phyloP scores from a whole-genome alignment of 2,888 invertebrate genomes.

The Acanthosoma haemorrhoidale region DNA sequence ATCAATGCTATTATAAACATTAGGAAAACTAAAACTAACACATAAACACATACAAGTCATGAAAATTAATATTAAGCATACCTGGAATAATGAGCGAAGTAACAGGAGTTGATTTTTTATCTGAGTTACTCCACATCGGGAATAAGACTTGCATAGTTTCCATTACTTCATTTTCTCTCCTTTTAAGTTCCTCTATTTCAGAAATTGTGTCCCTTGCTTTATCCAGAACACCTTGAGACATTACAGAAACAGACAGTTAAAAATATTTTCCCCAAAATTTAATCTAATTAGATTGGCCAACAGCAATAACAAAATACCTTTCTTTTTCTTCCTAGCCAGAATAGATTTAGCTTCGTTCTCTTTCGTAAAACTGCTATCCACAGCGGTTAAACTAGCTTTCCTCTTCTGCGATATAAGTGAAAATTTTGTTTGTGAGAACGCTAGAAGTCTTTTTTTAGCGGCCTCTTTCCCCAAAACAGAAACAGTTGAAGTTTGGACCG shows the following conservation, averaged over 20 bases:
- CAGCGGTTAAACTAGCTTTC: slow-evolving; percentile 22
- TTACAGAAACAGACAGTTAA: too few relatives aligned
- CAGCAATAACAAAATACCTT: slow-evolving; percentile 13
- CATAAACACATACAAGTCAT: too few relatives aligned
- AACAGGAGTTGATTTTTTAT: not conserved
- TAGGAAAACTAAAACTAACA: too few relatives aligned
- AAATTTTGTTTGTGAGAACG: slow-evolving; percentile 46
- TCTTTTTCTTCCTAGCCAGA: slow-evolving; percentile 29
- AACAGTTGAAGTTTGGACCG: slow-evolving; percentile 19
- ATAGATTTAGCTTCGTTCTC: slow-evolving; percentile 24
- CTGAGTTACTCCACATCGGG: slow-evolving; percentile 30
- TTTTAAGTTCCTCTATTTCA: slow-evolving; percentile 41
- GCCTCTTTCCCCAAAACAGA: slow-evolving; percentile 44
- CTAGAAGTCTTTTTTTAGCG: slow-evolving; percentile 48
- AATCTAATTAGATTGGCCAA: not conserved
- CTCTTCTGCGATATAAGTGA: slow-evolving; percentile 36
- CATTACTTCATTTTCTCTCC: slow-evolving; percentile 36
- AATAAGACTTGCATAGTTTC: slow-evolving; percentile 35
- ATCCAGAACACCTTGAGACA: slow-evolving; percentile 27
- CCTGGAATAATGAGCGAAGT: slow-evolving; percentile 26
- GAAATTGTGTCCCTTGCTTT: slow-evolving; percentile 40
- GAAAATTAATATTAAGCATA: too few relatives aligned
- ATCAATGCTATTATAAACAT: too few relatives aligned
- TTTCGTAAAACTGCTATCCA: slow-evolving; percentile 17
- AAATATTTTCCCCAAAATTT: not conserved